Conservation (phyloP, 2,113 vertebrate genomes). For the Hyperopisus bebe region DNA sequence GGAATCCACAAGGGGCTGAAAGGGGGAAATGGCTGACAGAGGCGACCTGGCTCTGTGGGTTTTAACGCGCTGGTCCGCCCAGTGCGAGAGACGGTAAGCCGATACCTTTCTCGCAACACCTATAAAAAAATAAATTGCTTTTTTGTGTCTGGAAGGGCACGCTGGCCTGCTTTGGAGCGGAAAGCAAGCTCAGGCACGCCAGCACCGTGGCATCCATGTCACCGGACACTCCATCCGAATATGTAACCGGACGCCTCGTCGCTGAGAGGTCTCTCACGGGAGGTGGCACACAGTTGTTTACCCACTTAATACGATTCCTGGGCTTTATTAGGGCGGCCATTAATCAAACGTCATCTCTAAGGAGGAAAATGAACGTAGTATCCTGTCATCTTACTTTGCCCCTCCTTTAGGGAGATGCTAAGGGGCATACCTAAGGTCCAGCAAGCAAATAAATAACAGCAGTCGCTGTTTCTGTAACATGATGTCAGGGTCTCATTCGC, state of each 20-base stretch:
- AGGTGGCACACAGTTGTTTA: neutral
- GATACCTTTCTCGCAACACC: neutral
- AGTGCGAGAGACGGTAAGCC: neutral
- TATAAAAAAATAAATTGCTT: conserved; percentile 1
- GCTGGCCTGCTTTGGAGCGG: neutral
- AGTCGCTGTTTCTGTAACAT: neutral
- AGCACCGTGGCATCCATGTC: neutral
- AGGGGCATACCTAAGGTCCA: neutral
- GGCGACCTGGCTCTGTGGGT: neutral
- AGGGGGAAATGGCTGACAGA: neutral
- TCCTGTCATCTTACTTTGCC: neutral
- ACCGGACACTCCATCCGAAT: neutral
- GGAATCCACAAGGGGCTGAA: neutral
- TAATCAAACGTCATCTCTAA: neutral
- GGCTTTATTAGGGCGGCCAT: neutral
- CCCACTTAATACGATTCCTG: neutral
- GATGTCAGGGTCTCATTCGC: neutral
- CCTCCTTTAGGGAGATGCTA: neutral
- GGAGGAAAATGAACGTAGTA: neutral
- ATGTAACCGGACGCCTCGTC: neutral
- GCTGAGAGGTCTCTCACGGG: neutral
- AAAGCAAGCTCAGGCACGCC: neutral
- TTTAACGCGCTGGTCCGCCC: neutral
- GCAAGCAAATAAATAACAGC: neutral
- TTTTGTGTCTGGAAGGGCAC: neutral